Conservation (phyloP, 2,113 vertebrate species). For the Pogonocichla stellata region DNA sequence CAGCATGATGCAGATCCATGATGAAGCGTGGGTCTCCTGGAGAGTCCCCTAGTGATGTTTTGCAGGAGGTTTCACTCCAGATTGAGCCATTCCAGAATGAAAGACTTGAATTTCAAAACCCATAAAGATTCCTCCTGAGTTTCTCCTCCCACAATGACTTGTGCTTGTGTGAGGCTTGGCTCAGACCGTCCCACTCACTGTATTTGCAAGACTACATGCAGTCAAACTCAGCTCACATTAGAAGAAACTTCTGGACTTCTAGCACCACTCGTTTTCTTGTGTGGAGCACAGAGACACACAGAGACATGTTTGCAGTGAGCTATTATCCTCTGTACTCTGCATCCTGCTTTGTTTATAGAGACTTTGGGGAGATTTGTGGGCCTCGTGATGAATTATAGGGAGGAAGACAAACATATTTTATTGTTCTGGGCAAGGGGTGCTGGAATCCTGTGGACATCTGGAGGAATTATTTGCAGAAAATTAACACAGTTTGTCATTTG, state of each 20-base stretch:
- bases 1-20: background rate
- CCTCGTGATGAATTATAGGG: constrained; percentile 60
- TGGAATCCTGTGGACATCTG: constrained; percentile 64
- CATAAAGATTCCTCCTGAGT: background rate
- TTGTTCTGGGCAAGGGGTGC: constrained; percentile 56
- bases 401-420: constrained; percentile 72
- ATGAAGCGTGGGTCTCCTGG: background rate
- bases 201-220: background rate
- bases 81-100: background rate
- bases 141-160: background rate
- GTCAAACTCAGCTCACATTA: background rate
- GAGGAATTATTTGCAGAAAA: constrained; percentile 78
- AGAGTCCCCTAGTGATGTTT: background rate
- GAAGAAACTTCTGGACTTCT: constrained; percentile 8
- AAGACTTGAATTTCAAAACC: background rate
- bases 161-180: background rate
- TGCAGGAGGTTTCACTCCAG: background rate
- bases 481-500: constrained; percentile 70
- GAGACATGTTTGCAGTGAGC: constrained; percentile 29
- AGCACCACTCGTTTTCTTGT: background rate
- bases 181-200: background rate
- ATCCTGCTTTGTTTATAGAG: constrained; percentile 68
- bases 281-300: background rate
- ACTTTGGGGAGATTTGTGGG: constrained; percentile 70
- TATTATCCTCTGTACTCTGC: constrained; percentile 39